A percentile compares a stretch with the other conserved stretches of the same genome.
Evolutionary conservation across 2,113 vertebrate species (phyloP).

Genomic region (Jacana jacana): DNA sequence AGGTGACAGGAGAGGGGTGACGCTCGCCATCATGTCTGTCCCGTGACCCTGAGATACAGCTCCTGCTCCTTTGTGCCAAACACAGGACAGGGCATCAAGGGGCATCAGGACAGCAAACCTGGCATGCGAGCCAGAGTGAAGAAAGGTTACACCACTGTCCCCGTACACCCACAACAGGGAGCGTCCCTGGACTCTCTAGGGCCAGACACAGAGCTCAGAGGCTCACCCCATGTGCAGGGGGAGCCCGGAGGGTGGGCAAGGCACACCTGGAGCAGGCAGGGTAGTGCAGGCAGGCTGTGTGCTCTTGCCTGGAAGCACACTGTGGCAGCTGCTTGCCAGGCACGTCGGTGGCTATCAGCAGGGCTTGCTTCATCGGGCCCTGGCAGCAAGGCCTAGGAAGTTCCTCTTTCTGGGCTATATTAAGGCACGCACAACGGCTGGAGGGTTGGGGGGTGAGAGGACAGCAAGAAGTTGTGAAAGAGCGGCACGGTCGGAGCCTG

Average conservation of each 20-base stretch:
- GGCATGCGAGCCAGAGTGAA: not conserved
- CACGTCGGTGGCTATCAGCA: not conserved
- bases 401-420: conserved; percentile 47
- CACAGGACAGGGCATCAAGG: not conserved
- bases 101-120: not conserved
- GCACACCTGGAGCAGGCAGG: not conserved
- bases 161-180: fast-evolving
- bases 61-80: not conserved
- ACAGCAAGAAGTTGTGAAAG: conserved; percentile 55
- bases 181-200: not conserved
- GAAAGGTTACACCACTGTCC: not conserved
- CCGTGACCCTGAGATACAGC: not conserved
- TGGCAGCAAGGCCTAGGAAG: not conserved
- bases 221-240: fast-evolving
- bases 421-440: not conserved
- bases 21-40: not conserved
- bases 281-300: fast-evolving
- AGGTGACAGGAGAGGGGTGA: not conserved
- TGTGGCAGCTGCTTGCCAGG: not conserved
- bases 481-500: not conserved
- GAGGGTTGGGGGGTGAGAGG: conserved; percentile 9
- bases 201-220: not conserved
- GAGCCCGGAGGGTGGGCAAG: not conserved
- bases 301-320: fast-evolving
- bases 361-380: not conserved